Conservation (phyloP, 2,113 vertebrate species). For the Lophochroa leadbeateri region DNA sequence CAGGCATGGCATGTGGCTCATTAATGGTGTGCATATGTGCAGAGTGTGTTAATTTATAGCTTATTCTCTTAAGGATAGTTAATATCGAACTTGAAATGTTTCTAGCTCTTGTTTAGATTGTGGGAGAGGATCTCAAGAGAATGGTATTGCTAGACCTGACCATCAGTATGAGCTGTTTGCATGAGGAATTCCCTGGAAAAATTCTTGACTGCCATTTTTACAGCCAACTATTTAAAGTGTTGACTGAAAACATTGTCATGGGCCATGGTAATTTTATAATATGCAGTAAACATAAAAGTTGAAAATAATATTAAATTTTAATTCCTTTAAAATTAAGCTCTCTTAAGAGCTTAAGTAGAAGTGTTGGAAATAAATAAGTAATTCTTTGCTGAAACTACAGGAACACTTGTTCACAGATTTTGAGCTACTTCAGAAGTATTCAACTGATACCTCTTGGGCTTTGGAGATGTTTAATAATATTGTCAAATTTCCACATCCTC, state of each 20-base stretch:
- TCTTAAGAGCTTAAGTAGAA: not conserved
- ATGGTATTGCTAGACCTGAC: not conserved
- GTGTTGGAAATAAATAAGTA: not conserved
- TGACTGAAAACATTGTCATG: not conserved
- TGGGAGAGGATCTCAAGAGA: not conserved
- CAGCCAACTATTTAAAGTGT: not conserved
- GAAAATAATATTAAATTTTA: not conserved
- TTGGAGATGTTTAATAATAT: not conserved
- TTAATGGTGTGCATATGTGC: accelerated
- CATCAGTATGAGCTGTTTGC: not conserved
- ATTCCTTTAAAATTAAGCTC: not conserved
- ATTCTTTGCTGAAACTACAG: not conserved
- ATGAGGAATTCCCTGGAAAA: conserved; percentile 1
- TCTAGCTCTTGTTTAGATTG: not conserved
- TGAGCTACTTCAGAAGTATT: not conserved
- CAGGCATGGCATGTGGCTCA: accelerated
- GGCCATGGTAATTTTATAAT: not conserved
- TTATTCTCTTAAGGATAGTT: not conserved
- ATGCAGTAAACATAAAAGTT: not conserved
- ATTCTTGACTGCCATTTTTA: conserved; percentile 2
- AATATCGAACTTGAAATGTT: not conserved
- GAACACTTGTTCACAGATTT: not conserved
- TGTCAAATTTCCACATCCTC: not conserved
- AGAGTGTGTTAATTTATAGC: not conserved
- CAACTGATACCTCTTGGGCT: not conserved